Evolutionary conservation across 2,888 invertebrate species (phyloP).

Genomic region (Apotomis turbidana): DNA sequence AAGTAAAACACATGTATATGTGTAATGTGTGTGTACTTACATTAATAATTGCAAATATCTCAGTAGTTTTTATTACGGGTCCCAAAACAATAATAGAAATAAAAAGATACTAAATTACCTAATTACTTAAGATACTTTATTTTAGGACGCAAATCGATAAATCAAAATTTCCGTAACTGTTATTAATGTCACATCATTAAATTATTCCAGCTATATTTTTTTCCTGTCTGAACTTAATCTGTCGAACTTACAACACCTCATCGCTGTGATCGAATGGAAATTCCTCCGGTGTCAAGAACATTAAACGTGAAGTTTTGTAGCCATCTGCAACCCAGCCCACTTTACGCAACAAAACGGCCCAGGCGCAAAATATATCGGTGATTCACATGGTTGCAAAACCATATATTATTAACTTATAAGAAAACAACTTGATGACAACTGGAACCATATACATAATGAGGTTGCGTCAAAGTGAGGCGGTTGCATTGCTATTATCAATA

Average conservation of each 20-base stretch:
- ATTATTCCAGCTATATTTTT: background rate
- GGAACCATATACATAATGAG: slow-evolving; percentile 40
- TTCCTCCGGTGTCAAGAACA: slow-evolving; percentile 60
- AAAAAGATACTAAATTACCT: no score
- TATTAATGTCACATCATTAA: no score
- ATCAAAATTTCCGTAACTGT: no score
- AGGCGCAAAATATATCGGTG: slow-evolving; percentile 55
- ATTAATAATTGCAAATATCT: no score
- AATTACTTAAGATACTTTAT: no score
- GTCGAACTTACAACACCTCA: slow-evolving; percentile 45
- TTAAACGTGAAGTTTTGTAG: slow-evolving; percentile 63
- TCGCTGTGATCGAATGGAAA: slow-evolving; percentile 51
- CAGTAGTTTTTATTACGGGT: no score
- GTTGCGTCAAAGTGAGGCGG: slow-evolving; percentile 20
- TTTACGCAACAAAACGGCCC: slow-evolving; percentile 61
- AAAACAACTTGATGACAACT: slow-evolving; percentile 32
- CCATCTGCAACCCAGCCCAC: slow-evolving; percentile 63
- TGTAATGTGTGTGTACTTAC: no score
- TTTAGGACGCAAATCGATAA: no score
- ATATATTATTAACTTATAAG: slow-evolving; percentile 24
- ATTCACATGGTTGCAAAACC: slow-evolving; percentile 48
- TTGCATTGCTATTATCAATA: background rate
- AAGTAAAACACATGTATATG: no score
- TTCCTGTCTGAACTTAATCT: background rate
- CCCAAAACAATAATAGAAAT: no score